phyloP scores from a whole-genome alignment of 2,797 vertebrate species.

The Loris lydekkerianus region DNA sequence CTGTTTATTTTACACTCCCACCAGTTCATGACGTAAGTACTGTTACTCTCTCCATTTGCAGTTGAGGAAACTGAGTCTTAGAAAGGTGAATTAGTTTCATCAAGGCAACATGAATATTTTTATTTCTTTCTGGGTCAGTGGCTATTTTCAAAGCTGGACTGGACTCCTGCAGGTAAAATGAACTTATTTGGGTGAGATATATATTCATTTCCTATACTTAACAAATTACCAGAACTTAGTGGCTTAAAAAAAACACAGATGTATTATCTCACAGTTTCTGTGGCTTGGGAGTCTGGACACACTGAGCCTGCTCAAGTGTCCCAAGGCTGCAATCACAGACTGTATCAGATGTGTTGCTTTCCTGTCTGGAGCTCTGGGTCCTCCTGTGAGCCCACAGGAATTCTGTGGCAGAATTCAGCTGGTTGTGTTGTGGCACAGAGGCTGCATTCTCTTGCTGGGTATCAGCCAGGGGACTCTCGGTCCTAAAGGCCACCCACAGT shows the following conservation, averaged over 20 bases:
- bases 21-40: fast-evolving
- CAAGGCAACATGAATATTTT: background rate
- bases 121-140: background rate
- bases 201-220: background rate
- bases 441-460: background rate
- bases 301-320: background rate
- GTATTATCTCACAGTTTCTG: background rate
- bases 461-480: background rate
- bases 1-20: fast-evolving
- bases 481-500: background rate
- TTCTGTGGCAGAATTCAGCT: background rate
- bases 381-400: background rate
- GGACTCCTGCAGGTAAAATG: background rate
- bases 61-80: slow-evolving; percentile 8
- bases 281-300: background rate
- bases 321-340: too few species aligned
- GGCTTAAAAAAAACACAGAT: background rate
- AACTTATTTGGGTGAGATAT: background rate
- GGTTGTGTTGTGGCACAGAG: background rate
- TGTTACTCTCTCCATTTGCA: fast-evolving
- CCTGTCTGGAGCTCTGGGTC: background rate
- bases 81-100: background rate
- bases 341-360: fast-evolving
- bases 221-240: background rate
- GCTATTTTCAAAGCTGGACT: background rate